These are phyloP conservation scores for Sebastiscus tertius DNA, from an alignment of 2,797 vertebrate species.

Conservation along the genomic window DNA sequence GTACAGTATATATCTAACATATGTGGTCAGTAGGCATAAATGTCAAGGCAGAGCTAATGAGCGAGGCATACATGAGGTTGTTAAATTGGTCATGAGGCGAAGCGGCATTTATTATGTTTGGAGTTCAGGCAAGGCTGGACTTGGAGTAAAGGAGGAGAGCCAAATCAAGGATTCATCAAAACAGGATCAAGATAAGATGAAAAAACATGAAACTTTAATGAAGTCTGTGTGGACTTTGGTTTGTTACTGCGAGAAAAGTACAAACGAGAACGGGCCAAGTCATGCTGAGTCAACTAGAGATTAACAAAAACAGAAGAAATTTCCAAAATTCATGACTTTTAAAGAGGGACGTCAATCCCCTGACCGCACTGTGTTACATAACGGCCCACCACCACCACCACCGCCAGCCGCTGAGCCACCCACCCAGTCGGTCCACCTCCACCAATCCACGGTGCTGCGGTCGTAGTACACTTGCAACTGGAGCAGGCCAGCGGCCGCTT, in stretches of 20 bases:
- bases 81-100: neutral
- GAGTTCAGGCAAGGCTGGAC: slow-evolving; percentile 11
- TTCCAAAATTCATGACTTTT: slow-evolving; percentile 18
- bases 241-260: slow-evolving; percentile 2
- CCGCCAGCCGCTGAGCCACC: slow-evolving; percentile 28
- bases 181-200: slow-evolving; percentile 12
- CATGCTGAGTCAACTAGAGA: neutral
- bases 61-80: neutral
- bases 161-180: slow-evolving; percentile 18
- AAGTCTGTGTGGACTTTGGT: neutral
- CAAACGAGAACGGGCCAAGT: neutral
- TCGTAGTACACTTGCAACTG: slow-evolving; percentile 35
- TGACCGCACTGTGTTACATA: slow-evolving; percentile 27
- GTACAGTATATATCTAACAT: neutral
- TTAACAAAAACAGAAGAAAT: slow-evolving; percentile 4
- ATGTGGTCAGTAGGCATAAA: neutral
- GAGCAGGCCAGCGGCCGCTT: slow-evolving; percentile 29
- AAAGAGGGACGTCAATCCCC: neutral
- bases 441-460: slow-evolving; percentile 39
- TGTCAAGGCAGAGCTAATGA: neutral
- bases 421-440: slow-evolving; percentile 21
- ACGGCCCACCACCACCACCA: neutral
- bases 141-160: neutral
- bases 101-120: slow-evolving; percentile 2
- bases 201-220: slow-evolving; percentile 4